These are phyloP conservation scores for Sminthurinus aureus DNA, from an alignment of 2,888 invertebrate genomes.

Conservation along the genomic window DNA sequence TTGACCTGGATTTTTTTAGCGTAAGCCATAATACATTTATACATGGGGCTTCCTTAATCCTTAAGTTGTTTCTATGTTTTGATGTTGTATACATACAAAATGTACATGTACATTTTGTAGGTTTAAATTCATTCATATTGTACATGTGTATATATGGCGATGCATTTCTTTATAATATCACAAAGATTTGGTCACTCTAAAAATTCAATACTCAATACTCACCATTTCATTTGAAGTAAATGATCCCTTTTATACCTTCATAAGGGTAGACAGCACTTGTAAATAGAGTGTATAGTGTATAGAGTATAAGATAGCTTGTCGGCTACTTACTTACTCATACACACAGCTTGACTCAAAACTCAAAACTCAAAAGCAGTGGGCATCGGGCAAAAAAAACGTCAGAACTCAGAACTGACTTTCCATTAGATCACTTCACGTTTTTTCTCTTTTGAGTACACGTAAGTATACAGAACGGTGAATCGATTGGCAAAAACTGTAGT, in stretches of 20 bases:
- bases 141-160: no score
- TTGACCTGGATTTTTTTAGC: no score
- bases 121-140: no score
- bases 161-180: no score
- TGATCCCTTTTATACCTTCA: neutral
- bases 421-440: neutral
- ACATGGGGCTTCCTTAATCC: no score
- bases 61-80: no score
- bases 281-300: neutral
- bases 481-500: neutral
- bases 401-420: neutral
- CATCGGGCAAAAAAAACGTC: neutral
- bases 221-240: neutral
- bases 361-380: no score
- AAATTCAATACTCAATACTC: neutral
- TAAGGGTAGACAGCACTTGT: neutral
- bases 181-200: neutral
- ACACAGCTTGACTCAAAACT: no score
- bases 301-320: neutral
- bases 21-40: no score
- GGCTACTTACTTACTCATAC: neutral
- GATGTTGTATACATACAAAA: no score
- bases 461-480: neutral
- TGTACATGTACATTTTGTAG: no score
- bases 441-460: no score